Percentiles rank a stretch among this genome's conserved stretches.
phyloP scores from a whole-genome alignment of 2,797 vertebrate genomes.

The Clarias fuscus region DNA sequence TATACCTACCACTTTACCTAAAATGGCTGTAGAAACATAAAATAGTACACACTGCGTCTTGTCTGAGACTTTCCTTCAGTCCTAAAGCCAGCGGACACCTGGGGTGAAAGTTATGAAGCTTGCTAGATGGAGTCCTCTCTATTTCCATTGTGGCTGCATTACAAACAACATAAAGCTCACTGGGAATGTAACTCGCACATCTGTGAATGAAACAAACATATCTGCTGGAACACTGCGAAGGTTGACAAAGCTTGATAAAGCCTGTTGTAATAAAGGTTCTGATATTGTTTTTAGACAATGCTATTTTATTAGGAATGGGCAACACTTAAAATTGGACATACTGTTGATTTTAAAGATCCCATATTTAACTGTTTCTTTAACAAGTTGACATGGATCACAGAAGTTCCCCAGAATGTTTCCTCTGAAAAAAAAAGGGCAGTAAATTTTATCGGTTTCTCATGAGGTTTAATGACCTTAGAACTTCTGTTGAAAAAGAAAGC shows the following conservation, averaged over 20 bases:
- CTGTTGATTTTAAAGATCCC: not conserved
- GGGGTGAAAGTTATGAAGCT: constrained; percentile 35
- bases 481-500: no score
- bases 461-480: no score
- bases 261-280: not conserved
- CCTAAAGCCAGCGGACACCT: constrained; percentile 19
- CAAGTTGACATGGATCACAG: no score
- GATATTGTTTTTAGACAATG: not conserved
- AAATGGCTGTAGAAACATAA: constrained; percentile 15
- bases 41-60: constrained; percentile 20
- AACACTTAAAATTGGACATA: not conserved
- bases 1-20: constrained; percentile 35
- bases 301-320: not conserved
- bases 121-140: constrained; percentile 41
- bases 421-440: no score
- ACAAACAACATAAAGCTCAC: constrained; percentile 14
- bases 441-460: no score
- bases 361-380: no score
- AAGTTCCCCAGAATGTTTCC: no score
- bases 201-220: not conserved
- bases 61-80: constrained; percentile 16
- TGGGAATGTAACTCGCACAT: not conserved
- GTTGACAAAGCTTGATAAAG: not conserved
- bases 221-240: not conserved
- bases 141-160: constrained; percentile 17